phyloP scores from a whole-genome alignment of 1,140 invertebrate genomes.

The Ectropis grisescens region DNA sequence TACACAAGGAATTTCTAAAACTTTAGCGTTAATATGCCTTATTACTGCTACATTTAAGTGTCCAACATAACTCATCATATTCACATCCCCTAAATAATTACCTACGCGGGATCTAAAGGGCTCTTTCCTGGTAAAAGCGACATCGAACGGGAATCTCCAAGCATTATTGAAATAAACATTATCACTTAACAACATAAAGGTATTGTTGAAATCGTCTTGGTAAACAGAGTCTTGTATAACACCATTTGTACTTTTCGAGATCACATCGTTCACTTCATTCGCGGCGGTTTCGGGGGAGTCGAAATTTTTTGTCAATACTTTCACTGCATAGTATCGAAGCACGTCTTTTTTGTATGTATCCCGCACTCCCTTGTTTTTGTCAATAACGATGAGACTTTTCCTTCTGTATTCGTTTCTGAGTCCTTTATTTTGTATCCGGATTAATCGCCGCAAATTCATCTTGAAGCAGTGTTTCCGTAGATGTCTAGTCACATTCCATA shows the following conservation, averaged over 20 bases:
- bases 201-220: conserved; percentile 59
- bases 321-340: conserved; percentile 20
- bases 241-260: conserved; percentile 21
- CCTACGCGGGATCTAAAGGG: conserved; percentile 50
- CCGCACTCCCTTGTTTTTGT: conserved; percentile 32
- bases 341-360: conserved; percentile 21
- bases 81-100: conserved; percentile 39
- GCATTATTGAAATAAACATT: conserved; percentile 80
- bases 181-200: conserved; percentile 76
- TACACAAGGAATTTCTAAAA: conserved; percentile 77
- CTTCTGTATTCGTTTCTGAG: conserved; percentile 18
- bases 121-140: conserved; percentile 57
- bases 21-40: conserved; percentile 63
- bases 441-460: conserved; percentile 22
- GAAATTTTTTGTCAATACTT: conserved; percentile 28
- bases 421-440: conserved; percentile 26
- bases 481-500: conserved; percentile 47
- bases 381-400: conserved; percentile 28
- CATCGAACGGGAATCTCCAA: conserved; percentile 77
- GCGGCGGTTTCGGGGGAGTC: conserved; percentile 20
- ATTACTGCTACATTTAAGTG: conserved; percentile 45
- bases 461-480: conserved; percentile 36
- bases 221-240: conserved; percentile 21
- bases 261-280: conserved; percentile 20
- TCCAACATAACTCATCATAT: conserved; percentile 61